A percentile compares a stretch with the other conserved stretches of the same genome.
phyloP scores from a whole-genome alignment of 1,140 invertebrate genomes.

The Calliphora vicina region DNA sequence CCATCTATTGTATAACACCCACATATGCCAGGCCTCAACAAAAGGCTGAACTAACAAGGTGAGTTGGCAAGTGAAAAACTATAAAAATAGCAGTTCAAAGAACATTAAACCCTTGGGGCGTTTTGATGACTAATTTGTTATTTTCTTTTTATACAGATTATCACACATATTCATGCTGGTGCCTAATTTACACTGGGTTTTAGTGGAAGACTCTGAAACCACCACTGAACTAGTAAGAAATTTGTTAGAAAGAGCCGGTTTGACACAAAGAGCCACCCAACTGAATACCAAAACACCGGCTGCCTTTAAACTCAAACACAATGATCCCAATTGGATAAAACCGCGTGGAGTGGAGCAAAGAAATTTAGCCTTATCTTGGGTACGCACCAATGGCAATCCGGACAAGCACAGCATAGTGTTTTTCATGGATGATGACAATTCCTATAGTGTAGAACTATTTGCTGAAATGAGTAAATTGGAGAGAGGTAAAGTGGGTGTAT shows the following conservation, averaged over 20 bases:
- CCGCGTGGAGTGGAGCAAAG: conserved; percentile 94
- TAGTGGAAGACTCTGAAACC: conserved; percentile 86
- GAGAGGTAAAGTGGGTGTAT: conserved; percentile 83
- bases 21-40: conserved; percentile 90
- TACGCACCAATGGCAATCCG: conserved; percentile 72
- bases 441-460: conserved; percentile 78
- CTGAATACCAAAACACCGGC: conserved; percentile 66
- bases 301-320: conserved; percentile 72
- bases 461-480: conserved; percentile 75
- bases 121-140: neutral
- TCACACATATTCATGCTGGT: conserved; percentile 89
- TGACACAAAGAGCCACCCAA: conserved; percentile 53
- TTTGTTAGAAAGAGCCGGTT: conserved; percentile 75
- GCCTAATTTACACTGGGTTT: conserved; percentile 93
- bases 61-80: conserved; percentile 42
- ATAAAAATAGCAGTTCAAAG: no score
- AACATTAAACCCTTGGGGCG: neutral
- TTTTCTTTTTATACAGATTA: conserved; percentile 67
- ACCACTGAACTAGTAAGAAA: conserved; percentile 83
- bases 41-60: conserved; percentile 93
- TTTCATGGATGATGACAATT: conserved; percentile 99
- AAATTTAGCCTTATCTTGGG: conserved; percentile 88
- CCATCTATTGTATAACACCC: conserved; percentile 91
- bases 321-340: conserved; percentile 86
- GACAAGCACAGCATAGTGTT: conserved; percentile 83